These are phyloP conservation scores for Celastrina argiolus DNA, from an alignment of 2,888 invertebrate genomes.

Conservation along the genomic window DNA sequence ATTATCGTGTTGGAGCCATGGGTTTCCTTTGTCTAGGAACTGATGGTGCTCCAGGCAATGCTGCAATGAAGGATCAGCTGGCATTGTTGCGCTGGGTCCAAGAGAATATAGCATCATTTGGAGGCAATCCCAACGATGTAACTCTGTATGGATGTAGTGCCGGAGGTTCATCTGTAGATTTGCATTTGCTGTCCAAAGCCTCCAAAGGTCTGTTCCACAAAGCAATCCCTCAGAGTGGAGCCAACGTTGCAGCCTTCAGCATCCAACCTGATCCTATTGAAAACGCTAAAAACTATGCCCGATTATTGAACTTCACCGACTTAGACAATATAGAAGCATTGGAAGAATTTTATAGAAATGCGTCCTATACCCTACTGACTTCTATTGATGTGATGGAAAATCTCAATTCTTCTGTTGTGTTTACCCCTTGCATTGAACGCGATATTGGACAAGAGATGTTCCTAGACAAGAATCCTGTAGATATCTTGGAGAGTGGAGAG, in stretches of 20 bases:
- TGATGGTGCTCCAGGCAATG: constrained; percentile 52
- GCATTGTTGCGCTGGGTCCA: constrained; percentile 43
- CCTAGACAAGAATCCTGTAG: constrained; percentile 42
- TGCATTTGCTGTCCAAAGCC: constrained; percentile 45
- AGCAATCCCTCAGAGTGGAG: constrained; percentile 51
- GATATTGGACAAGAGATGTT: constrained; percentile 33
- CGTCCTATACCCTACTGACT: constrained; percentile 38
- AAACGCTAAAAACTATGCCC: constrained; percentile 46
- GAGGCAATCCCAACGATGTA: constrained; percentile 57
- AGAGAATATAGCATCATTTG: constrained; percentile 50
- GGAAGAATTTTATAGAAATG: constrained; percentile 48
- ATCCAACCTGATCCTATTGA: constrained; percentile 47
- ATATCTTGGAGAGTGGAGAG: constrained; percentile 40
- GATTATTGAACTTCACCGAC: constrained; percentile 38
- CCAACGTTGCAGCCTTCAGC: constrained; percentile 38
- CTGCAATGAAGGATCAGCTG: constrained; percentile 59
- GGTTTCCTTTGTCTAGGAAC: constrained; percentile 58
- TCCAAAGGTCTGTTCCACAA: constrained; percentile 49
- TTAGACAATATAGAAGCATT: constrained; percentile 43
- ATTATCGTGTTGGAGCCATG: constrained; percentile 48
- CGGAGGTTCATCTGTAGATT: constrained; percentile 48
- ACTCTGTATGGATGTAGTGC: constrained; percentile 53
- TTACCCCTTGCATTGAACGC: constrained; percentile 30
- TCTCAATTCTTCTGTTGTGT: constrained; percentile 18
- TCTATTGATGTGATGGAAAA: constrained; percentile 28